phyloP scores from a whole-genome alignment of 1,140 invertebrate genomes.

The Periplaneta americana region DNA sequence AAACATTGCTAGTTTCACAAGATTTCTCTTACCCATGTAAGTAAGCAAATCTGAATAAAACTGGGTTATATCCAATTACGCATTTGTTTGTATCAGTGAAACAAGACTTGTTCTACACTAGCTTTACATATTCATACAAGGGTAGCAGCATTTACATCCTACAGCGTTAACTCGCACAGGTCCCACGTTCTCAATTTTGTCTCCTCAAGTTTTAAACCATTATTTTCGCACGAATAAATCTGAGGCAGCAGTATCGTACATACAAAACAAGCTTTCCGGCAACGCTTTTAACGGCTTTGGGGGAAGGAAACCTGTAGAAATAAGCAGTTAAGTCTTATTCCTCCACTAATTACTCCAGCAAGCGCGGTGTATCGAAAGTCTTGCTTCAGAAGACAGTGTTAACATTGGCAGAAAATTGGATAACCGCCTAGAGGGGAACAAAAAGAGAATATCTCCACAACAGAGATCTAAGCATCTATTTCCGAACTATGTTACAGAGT shows the following conservation, averaged over 20 bases:
- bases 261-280: neutral
- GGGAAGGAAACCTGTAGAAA: neutral
- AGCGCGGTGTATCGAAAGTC: neutral
- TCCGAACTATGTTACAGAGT: neutral
- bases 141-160: neutral
- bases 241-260: neutral
- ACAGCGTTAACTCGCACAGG: neutral
- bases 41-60: neutral
- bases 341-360: neutral
- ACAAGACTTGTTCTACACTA: neutral
- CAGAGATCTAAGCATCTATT: neutral
- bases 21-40: neutral
- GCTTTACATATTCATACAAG: neutral
- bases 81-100: neutral
- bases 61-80: neutral
- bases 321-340: too few species aligned
- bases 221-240: neutral
- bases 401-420: neutral
- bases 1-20: neutral
- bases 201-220: neutral
- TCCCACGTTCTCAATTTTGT: neutral
- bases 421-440: neutral
- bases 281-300: too few species aligned
- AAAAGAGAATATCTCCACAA: neutral
- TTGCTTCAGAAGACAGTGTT: neutral